Evolutionary conservation across 2,113 vertebrate species (phyloP).

Genomic region (Catharus minimus): DNA sequence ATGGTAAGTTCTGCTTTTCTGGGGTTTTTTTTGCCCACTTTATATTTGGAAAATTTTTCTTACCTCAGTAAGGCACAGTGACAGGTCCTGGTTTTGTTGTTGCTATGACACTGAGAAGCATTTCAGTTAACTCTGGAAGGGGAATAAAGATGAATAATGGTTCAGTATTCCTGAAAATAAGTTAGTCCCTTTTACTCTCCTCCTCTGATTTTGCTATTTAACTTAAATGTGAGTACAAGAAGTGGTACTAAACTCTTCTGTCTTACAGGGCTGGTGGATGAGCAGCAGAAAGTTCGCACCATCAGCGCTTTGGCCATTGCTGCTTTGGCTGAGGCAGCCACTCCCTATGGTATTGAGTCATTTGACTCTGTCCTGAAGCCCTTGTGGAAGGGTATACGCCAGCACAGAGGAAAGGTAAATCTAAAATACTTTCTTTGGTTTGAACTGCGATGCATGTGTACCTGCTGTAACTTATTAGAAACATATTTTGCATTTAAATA

Average conservation of each 20-base stretch:
- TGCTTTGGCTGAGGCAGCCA: constrained; percentile 95
- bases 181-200: neutral
- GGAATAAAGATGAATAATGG: rapidly evolving
- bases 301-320: constrained; percentile 98
- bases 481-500: constrained; percentile 51
- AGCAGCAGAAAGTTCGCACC: constrained; percentile 98
- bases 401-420: constrained; percentile 96
- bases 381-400: constrained; percentile 97
- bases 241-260: neutral
- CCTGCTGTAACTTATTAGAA: neutral
- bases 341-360: constrained; percentile 97
- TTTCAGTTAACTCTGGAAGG: neutral
- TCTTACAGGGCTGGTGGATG: constrained; percentile 91
- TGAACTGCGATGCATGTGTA: neutral
- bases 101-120: neutral
- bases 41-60: neutral
- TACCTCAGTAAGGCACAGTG: neutral
- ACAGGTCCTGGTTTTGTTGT: neutral
- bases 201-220: neutral
- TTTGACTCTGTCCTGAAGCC: constrained; percentile 98
- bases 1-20: constrained; percentile 80
- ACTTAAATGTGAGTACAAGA: rapidly evolving
- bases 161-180: neutral
- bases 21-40: neutral
- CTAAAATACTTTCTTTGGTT: neutral